phyloP scores from a whole-genome alignment of 2,113 vertebrate species.

The Odontophorus gujanensis region DNA sequence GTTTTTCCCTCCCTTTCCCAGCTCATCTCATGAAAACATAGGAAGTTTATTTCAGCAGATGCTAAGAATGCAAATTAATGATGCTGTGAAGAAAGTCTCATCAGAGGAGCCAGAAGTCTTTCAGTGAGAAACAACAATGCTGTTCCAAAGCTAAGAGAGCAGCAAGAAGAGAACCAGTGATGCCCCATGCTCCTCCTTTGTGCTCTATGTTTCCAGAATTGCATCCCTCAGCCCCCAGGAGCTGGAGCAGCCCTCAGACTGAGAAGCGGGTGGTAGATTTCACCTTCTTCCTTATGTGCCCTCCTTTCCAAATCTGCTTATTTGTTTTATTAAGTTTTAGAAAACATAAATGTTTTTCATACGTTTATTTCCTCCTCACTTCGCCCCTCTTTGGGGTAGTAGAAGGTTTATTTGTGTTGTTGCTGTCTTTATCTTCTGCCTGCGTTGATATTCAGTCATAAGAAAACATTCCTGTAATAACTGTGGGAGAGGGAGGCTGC shows the following conservation, averaged over 20 bases:
- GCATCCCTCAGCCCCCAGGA: background rate
- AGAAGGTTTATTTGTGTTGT: background rate
- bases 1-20: background rate
- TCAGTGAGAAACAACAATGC: background rate
- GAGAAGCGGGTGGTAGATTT: background rate
- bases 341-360: background rate
- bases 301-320: background rate
- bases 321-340: background rate
- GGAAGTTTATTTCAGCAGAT: background rate
- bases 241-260: background rate
- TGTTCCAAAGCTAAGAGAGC: background rate
- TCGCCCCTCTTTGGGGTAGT: background rate
- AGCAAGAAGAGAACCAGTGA: background rate
- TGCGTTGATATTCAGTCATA: background rate
- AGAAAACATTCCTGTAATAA: background rate
- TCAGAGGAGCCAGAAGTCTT: background rate
- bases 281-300: background rate
- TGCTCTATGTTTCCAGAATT: background rate
- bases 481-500: background rate
- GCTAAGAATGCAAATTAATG: background rate
- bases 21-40: constrained; percentile 12
- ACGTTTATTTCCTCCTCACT: background rate
- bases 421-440: background rate
- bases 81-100: background rate
- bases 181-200: background rate